A percentile compares a stretch with the other conserved stretches of the same genome.
phyloP scores from a whole-genome alignment of 2,888 invertebrate species.

The Ceraclea dissimilis region DNA sequence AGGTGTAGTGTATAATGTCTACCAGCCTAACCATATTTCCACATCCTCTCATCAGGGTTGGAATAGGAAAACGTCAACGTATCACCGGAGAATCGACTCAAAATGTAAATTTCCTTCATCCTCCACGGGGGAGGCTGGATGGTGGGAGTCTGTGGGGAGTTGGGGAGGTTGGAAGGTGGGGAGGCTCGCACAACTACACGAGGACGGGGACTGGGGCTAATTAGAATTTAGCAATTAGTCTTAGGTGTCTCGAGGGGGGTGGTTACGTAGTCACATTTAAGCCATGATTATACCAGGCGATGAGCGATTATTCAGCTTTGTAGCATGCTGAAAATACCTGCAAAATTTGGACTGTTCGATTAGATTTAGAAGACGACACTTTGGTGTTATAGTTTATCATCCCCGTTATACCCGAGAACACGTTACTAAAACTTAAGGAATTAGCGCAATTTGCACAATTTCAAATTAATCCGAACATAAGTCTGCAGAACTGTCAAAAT shows the following conservation, averaged over 20 bases:
- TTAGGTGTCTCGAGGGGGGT: conserved; percentile 6
- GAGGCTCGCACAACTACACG: background rate
- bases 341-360: no score
- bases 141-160: background rate
- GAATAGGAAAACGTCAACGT: background rate
- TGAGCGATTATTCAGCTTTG: no score
- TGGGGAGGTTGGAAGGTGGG: background rate
- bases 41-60: background rate
- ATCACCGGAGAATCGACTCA: background rate
- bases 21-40: background rate
- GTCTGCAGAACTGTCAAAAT: no score
- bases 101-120: conserved; percentile 4
- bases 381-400: no score
- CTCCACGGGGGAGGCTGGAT: background rate
- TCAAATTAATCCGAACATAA: no score
- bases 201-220: conserved; percentile 7
- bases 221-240: conserved; percentile 19
- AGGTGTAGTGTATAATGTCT: no score
- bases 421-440: no score
- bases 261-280: background rate
- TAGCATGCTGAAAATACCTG: no score
- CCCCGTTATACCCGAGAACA: no score
- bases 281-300: no score
- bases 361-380: no score
- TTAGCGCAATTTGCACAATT: no score